phyloP scores from a whole-genome alignment of 2,888 invertebrate genomes.

The Callyntrura guangdongensis region DNA sequence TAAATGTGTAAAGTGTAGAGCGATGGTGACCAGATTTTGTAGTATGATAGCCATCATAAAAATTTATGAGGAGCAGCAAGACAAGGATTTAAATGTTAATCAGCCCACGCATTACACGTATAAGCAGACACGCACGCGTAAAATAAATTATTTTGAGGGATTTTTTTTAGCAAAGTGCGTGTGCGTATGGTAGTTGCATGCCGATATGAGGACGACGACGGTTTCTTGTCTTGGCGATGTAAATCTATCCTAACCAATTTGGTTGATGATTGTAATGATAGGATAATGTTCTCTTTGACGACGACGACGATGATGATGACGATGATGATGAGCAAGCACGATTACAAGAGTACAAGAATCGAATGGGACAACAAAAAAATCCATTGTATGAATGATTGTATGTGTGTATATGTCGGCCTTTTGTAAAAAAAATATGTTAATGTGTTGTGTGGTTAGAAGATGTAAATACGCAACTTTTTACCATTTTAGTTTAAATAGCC shows the following conservation, averaged over 20 bases:
- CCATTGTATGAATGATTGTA: background rate
- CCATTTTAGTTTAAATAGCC: slow-evolving; percentile 49
- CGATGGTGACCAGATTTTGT: slow-evolving; percentile 15
- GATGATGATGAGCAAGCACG: background rate
- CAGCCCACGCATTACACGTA: slow-evolving; percentile 25
- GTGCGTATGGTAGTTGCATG: background rate
- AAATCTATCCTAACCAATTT: background rate
- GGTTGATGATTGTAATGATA: background rate
- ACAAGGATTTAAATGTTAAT: slow-evolving; percentile 47
- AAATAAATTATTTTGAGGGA: background rate
- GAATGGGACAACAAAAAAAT: slow-evolving; percentile 26
- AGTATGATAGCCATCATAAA: slow-evolving; percentile 2
- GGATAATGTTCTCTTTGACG: background rate
- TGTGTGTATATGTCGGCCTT: background rate
- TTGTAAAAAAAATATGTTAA: background rate
- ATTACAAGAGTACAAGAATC: slow-evolving; percentile 32
- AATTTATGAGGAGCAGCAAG: background rate
- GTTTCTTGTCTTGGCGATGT: background rate
- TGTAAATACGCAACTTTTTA: slow-evolving; percentile 38
- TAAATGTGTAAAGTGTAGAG: background rate
- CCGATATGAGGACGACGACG: background rate
- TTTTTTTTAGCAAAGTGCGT: slow-evolving; percentile 2
- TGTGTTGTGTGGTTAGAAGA: background rate
- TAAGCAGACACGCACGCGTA: background rate
- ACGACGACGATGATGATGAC: background rate